Base-by-base conservation (phyloP, 2,797 vertebrate species). In the Alfaro cultratus region DNA sequence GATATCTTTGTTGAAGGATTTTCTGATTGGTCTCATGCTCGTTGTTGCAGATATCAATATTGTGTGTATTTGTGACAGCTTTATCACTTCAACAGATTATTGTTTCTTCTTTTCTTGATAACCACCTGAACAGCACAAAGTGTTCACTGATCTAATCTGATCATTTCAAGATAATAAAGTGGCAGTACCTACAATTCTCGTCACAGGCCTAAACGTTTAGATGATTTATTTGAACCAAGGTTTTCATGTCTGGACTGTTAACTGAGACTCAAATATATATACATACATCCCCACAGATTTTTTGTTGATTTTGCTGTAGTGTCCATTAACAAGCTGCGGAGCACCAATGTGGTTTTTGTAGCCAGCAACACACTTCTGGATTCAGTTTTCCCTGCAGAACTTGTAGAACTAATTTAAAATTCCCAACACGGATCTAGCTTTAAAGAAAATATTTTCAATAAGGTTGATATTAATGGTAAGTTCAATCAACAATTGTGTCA, bases 31-130 rank as follows among this genome's bases (percentile, higher is more conserved):
- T 85, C 76, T 83, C 29, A 55, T 29, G 74, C 62, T 60, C 53
- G 4, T 31, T 85, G 84, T 88, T 78, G 80, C 71, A 79, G 36
- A 83, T 83, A 84, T 88, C 89, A 90, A 89, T 84, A 91, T 87
- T 77, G 47, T 80, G 83, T 55, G 80, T 78, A 60, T 80, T 75
- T 74, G 74, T 31, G 43, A 74, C 72, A 23, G 62, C 46, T 67
- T 84, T 78, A 80, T 88, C 82, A 47, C 55, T 51, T 85, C 39
- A 70, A 67, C 57, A 72, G 36, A 74, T 46, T 43, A 45, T 75
- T 13, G 16, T 73, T 86, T 83, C 41, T 62, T 76, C 36, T 31
- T 34, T 64, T 70, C 8, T 51, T 64, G 74, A 45, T 72, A 79
- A 45, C 70, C 73, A 68, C 73, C 60, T 73, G 29, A 83, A 84